Base-by-base conservation (phyloP, 1,140 invertebrate genomes). In the Drosophila lowei region DNA sequence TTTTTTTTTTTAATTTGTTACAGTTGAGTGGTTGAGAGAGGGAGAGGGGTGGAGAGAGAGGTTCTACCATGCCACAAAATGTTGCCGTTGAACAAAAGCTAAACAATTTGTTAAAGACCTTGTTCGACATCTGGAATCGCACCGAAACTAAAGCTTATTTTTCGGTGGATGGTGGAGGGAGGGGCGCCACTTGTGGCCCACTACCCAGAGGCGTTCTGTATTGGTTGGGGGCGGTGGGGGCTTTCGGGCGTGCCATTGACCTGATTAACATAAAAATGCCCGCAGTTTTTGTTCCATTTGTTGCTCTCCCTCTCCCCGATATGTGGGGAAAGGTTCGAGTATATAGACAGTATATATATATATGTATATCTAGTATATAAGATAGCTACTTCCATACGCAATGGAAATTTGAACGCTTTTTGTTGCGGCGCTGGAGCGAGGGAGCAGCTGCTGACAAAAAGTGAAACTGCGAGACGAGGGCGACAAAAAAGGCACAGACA, bases 201-300 rank as follows among this genome's bases (percentile, higher is more conserved):
- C 65, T 64, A 30, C 8, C 42, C 16, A 38, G 16, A 3, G 23
- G 52, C 43, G 30, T 30, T 7, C 28, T 8, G 28, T 30, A 30
- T 30, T 30, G 30, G 23, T 6, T 16, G 68, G 50, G 30, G 58
- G 38, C 42, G 18, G 1, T 1, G 18, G 18, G 52, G 30, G 59
- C 23, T 38, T 60, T 50, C 11, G 42, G 72, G 60, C 59, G 73
- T 75, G 74, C 77, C 83, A 86, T 66, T 86, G 83, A 86, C 81
- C 81, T 88, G 81, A 86, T 86, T 86, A 86, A 72, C 81, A 79
- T 78, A 83, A 83, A 77, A 77, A 49, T 63, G 70, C 78, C 78
- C 78, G 83, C 71, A 81, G 66, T 86, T 86, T 81, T 77, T 79
- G 72, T 59, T 58, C 72, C 68, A 68, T 77, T 76, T 76, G 57